Evolutionary conservation across 2,113 vertebrate species (phyloP).

Genomic region (Seriola rivoliana): DNA sequence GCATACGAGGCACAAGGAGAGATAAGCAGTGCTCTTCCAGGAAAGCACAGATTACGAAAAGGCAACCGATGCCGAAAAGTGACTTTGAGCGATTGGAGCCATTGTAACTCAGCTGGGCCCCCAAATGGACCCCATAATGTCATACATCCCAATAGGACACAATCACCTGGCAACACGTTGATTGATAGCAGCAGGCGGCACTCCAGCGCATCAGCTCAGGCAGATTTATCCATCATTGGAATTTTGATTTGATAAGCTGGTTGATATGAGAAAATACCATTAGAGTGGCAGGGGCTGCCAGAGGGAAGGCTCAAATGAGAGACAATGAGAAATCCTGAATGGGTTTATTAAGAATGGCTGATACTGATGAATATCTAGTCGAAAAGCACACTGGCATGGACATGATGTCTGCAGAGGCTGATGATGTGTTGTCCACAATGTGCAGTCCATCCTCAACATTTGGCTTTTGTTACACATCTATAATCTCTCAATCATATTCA

Average conservation of each 20-base stretch:
- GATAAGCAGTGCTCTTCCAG: slow-evolving; percentile 32
- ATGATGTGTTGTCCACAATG: slow-evolving; percentile 31
- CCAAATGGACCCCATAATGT: slow-evolving; percentile 78
- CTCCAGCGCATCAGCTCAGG: slow-evolving; percentile 64
- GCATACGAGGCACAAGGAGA: background rate
- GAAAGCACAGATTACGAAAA: slow-evolving; percentile 40
- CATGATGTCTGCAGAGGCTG: slow-evolving; percentile 39
- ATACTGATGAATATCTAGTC: slow-evolving; percentile 60
- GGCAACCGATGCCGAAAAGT: slow-evolving; percentile 43
- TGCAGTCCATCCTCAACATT: slow-evolving; percentile 32
- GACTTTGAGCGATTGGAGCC: slow-evolving; percentile 73
- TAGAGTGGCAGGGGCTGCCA: slow-evolving; percentile 49
- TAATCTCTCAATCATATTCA: slow-evolving; percentile 66
- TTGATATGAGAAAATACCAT: slow-evolving; percentile 75
- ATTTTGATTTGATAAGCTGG: slow-evolving; percentile 78
- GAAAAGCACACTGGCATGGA: slow-evolving; percentile 28
- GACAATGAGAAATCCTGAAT: slow-evolving; percentile 66
- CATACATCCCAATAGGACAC: slow-evolving; percentile 70
- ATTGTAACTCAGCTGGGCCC: slow-evolving; percentile 70
- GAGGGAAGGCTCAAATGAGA: slow-evolving; percentile 56
- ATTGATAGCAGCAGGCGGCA: slow-evolving; percentile 74
- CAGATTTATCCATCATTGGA: slow-evolving; percentile 82
- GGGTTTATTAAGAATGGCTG: slow-evolving; percentile 70
- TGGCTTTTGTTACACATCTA: slow-evolving; percentile 42
- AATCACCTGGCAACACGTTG: slow-evolving; percentile 77